phyloP scores from a whole-genome alignment of 2,888 invertebrate genomes.

The Caenorhabditis plicata region DNA sequence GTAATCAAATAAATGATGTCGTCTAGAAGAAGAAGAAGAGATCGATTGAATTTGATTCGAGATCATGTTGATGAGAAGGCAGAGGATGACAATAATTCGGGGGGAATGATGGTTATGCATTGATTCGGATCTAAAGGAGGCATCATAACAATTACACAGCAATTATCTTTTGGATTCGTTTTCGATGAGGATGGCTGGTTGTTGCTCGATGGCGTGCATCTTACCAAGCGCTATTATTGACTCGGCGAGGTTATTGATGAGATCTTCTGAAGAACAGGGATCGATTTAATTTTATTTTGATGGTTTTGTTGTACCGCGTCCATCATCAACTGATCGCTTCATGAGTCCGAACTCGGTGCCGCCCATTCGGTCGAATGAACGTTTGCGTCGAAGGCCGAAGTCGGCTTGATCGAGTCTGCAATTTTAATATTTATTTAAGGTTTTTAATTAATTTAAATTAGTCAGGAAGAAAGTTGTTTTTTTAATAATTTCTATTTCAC shows the following conservation, averaged over 20 bases:
- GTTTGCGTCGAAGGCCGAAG: conserved; percentile 38
- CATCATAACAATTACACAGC: too few relatives aligned
- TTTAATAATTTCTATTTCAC: too few relatives aligned
- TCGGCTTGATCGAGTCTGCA: conserved; percentile 33
- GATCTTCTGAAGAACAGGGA: conserved; percentile 17
- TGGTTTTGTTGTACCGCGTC: conserved; percentile 2
- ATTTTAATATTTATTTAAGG: background rate
- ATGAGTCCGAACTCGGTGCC: conserved; percentile 39
- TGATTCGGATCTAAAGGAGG: too few relatives aligned
- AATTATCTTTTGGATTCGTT: too few relatives aligned
- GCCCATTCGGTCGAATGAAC: conserved; percentile 41
- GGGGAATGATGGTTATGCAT: too few relatives aligned
- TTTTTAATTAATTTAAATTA: background rate
- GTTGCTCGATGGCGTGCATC: too few relatives aligned
- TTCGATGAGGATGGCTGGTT: too few relatives aligned
- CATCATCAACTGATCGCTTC: conserved; percentile 13
- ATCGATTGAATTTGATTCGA: too few relatives aligned
- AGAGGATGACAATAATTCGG: too few relatives aligned
- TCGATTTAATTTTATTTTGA: background rate
- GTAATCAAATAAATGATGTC: too few relatives aligned
- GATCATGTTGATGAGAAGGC: background rate
- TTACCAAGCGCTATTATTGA: conserved; percentile 36
- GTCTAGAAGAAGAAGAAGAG: too few relatives aligned
- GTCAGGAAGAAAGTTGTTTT: too few relatives aligned
- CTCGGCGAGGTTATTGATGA: conserved; percentile 31